phyloP scores from a whole-genome alignment of 1,140 invertebrate species.

The Scaptodrosophila lebanonensis region DNA sequence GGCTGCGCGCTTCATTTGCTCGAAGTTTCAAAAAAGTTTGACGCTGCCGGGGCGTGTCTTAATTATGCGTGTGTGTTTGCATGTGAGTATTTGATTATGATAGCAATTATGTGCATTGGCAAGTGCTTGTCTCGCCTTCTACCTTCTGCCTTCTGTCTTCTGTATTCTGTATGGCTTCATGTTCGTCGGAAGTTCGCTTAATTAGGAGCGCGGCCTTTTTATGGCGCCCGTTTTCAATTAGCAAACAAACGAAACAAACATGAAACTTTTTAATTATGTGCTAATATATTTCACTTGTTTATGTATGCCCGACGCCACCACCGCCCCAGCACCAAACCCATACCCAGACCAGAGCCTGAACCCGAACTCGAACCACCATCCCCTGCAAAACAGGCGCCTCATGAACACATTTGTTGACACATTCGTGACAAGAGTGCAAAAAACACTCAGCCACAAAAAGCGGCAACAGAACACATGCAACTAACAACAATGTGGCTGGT shows the following conservation, averaged over 20 bases:
- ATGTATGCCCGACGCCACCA: slow-evolving; percentile 4
- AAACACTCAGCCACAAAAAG: no score
- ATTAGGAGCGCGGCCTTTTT: slow-evolving; percentile 29
- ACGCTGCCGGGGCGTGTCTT: slow-evolving; percentile 14
- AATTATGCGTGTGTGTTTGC: slow-evolving; percentile 50
- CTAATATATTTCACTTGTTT: slow-evolving; percentile 44
- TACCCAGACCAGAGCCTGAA: neutral
- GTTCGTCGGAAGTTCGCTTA: slow-evolving; percentile 44
- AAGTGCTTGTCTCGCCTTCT: slow-evolving; percentile 4
- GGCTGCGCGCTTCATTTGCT: slow-evolving; percentile 57
- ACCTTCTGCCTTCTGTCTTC: slow-evolving; percentile 15
- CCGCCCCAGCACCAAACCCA: neutral
- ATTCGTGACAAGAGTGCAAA: no score
- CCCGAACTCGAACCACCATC: no score
- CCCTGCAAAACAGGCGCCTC: no score
- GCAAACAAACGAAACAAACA: neutral
- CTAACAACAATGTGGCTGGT: no score
- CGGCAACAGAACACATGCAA: no score
- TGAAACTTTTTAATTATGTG: slow-evolving; percentile 62
- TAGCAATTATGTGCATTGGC: slow-evolving; percentile 49
- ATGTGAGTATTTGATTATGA: slow-evolving; percentile 61
- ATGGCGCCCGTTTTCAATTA: neutral
- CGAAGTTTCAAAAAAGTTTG: no score
- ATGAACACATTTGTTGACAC: no score
- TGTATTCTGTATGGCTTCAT: no score